Percentiles rank a stretch among this genome's conserved stretches.
Evolutionary conservation across 2,888 invertebrate genomes (phyloP).

Genomic region (Cosmia trapezina): DNA sequence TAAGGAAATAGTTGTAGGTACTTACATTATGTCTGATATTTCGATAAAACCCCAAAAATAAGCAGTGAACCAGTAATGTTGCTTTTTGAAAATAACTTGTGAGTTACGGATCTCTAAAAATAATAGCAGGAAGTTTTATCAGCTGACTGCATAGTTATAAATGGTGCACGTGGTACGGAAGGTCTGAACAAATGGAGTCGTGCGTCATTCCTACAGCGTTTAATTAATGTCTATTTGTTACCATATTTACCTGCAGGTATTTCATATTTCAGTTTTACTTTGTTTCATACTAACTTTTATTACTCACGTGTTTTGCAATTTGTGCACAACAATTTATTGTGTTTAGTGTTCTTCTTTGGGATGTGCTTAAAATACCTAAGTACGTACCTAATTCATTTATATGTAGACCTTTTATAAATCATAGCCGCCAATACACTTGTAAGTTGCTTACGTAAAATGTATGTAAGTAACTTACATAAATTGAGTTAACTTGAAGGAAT

Average conservation of each 20-base stretch:
- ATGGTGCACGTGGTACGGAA: slow-evolving; percentile 59
- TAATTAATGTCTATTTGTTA: slow-evolving; percentile 57
- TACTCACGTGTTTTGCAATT: slow-evolving; percentile 5
- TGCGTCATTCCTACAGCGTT: slow-evolving; percentile 34
- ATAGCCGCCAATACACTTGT: background rate
- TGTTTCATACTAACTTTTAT: slow-evolving; percentile 27
- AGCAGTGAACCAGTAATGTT: background rate
- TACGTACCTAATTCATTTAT: background rate
- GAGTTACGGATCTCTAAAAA: slow-evolving; percentile 47
- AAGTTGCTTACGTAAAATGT: no score
- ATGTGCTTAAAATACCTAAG: background rate
- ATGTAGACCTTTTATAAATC: background rate
- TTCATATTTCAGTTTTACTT: slow-evolving; percentile 48
- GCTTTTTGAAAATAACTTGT: background rate
- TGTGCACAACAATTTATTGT: background rate
- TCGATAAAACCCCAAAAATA: background rate
- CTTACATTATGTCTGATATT: no score
- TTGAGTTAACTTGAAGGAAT: no score
- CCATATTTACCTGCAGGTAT: slow-evolving; percentile 43
- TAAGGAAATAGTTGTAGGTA: no score
- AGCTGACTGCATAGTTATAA: slow-evolving; percentile 61
- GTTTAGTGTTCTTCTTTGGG: background rate
- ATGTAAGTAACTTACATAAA: no score
- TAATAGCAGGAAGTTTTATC: slow-evolving; percentile 50
- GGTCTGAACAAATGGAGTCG: slow-evolving; percentile 54